These are phyloP conservation scores for Aplodontia rufa DNA, from an alignment of 2,113 vertebrate genomes.

Conservation along the genomic window DNA sequence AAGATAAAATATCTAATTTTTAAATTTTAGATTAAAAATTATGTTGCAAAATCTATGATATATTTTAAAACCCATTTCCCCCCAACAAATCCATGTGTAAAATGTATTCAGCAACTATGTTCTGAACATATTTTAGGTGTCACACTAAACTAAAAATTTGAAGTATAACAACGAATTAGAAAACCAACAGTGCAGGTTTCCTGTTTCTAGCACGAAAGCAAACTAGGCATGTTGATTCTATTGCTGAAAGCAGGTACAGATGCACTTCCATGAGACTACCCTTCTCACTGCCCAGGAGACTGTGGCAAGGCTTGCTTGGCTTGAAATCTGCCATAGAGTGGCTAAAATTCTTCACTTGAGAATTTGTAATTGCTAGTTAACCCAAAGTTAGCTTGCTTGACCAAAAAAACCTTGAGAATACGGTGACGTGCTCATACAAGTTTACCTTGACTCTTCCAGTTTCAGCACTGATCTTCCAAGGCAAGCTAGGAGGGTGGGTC, in stretches of 20 bases:
- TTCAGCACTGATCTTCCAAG: not conserved
- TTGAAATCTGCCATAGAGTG: not conserved
- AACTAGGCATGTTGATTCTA: not conserved
- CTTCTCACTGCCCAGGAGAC: not conserved
- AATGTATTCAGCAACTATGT: constrained; percentile 3
- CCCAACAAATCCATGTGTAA: not conserved
- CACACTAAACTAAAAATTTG: constrained; percentile 19
- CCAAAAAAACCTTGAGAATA: not conserved
- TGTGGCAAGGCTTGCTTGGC: not conserved
- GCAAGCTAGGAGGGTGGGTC: not conserved
- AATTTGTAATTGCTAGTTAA: constrained; percentile 12
- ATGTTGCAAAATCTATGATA: not conserved
- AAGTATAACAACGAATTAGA: not conserved
- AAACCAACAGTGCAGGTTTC: not conserved
- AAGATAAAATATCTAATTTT: constrained; percentile 19
- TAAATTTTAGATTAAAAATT: constrained; percentile 39
- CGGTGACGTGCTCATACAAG: not conserved
- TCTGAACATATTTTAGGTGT: not conserved
- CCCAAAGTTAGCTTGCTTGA: not conserved
- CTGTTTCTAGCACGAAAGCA: not conserved
- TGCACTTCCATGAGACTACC: not conserved
- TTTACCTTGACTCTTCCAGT: not conserved
- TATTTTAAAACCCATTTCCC: not conserved
- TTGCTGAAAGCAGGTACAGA: not conserved
- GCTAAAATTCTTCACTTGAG: not conserved